These are phyloP conservation scores for Holacanthella duospinosa DNA, from an alignment of 2,888 invertebrate genomes.

Conservation along the genomic window DNA sequence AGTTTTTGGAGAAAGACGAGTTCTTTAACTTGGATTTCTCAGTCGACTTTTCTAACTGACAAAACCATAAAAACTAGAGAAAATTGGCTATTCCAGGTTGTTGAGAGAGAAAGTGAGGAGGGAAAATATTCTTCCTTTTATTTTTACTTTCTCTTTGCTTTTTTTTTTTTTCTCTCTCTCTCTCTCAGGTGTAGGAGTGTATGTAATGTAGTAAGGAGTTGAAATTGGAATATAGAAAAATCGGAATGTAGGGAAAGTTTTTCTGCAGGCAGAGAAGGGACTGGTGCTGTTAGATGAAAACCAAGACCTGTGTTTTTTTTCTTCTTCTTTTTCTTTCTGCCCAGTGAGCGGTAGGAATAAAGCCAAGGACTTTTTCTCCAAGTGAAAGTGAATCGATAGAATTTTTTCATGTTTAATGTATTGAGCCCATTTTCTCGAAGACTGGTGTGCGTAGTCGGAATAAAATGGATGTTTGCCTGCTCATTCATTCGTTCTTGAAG, in stretches of 20 bases:
- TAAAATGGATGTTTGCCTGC: conserved; percentile 6
- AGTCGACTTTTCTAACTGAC: conserved; percentile 2
- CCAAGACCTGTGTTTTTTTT: not conserved
- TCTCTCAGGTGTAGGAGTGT: not conserved
- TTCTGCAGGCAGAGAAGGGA: not conserved
- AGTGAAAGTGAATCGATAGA: conserved; percentile 15
- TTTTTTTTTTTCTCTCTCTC: not conserved
- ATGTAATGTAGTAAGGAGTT: not conserved
- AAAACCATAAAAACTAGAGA: not conserved
- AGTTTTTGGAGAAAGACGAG: not conserved
- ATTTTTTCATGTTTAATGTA: conserved; percentile 27
- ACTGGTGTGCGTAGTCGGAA: not conserved
- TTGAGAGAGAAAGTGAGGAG: conserved; percentile 1
- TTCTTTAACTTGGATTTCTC: conserved; percentile 2
- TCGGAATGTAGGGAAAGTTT: conserved; percentile 1
- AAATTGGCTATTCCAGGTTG: not conserved
- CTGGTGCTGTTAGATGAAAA: not conserved
- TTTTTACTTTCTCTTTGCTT: not conserved
- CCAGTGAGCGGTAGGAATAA: too few relatives aligned
- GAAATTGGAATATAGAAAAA: conserved; percentile 5
- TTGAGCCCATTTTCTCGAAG: conserved; percentile 8
- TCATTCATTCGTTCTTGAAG: conserved; percentile 1
- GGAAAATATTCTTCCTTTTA: not conserved
- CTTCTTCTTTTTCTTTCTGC: not conserved
- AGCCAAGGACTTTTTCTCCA: too few relatives aligned